Evolutionary conservation across 2,888 invertebrate genomes (phyloP).

Genomic region (Vannuccia rotundouncinata): DNA sequence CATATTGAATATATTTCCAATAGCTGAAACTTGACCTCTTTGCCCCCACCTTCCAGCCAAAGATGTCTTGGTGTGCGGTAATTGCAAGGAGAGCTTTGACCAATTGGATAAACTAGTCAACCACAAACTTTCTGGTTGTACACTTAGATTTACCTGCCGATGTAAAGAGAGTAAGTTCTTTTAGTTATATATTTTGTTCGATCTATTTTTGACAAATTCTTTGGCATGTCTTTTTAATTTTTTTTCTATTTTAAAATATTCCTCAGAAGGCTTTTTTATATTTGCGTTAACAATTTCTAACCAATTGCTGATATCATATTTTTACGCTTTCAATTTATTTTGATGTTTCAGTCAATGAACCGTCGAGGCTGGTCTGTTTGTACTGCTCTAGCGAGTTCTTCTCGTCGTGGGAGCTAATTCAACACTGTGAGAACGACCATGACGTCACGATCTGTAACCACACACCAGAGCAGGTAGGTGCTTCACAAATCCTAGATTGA

Average conservation of each 20-base stretch:
- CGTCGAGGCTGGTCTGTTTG: conserved; percentile 38
- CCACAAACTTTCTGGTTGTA: conserved; percentile 69
- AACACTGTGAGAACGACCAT: conserved; percentile 39
- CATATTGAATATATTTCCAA: too few species aligned
- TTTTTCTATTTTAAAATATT: too few species aligned
- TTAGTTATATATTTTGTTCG: not conserved
- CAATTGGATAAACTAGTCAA: conserved; percentile 67
- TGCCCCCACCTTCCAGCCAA: conserved; percentile 57
- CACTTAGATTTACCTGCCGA: conserved; percentile 67
- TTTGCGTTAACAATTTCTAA: too few species aligned
- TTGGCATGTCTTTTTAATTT: too few species aligned
- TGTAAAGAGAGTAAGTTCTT: conserved; percentile 51
- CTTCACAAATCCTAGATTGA: too few species aligned
- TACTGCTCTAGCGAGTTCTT: conserved; percentile 37
- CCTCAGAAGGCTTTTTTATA: too few species aligned
- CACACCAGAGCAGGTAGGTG: not conserved
- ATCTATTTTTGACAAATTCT: too few species aligned
- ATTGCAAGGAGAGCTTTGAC: conserved; percentile 68
- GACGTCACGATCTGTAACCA: conserved; percentile 38
- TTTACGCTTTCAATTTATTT: not conserved
- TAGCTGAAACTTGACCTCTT: too few species aligned
- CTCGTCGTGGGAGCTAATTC: conserved; percentile 40
- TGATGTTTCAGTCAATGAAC: conserved; percentile 35
- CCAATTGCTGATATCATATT: too few species aligned
- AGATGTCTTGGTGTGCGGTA: conserved; percentile 70